Base-by-base conservation (phyloP, 2,797 vertebrate species). In the Manis crassicaudata region DNA sequence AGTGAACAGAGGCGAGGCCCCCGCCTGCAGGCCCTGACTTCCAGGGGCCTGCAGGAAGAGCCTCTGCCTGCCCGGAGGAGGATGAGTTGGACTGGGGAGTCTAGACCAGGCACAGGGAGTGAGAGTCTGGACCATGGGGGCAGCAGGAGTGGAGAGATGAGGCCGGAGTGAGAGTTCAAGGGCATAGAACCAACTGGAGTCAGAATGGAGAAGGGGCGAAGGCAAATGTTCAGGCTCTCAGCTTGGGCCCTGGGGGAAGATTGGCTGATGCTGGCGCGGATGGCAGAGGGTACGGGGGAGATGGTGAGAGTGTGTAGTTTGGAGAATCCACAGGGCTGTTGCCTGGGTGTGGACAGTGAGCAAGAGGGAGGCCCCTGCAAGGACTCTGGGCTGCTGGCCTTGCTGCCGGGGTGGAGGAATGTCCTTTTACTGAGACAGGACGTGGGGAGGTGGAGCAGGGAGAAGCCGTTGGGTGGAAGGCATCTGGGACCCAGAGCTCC, bases 301-400 rank as follows among this genome's bases (percentile, higher is more conserved):
- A 29, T 32, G 21, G 18, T 0, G 5, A 23, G 32, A 10, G 50
- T 0, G 2, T 2, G 5, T 7, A 3, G n/a, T 62, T 0, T 27
- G 60, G 50, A 35, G 32, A 40, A 17, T 1, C 62, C 92, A 7
- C 18, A 10, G 68, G 46, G 21, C 40, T 37, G 2, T 12, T 4
- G 79, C 40, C 72, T 1, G 6, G 43, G 18, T 32, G 7, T 13
- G 76, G 12, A 6, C 43, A 2, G 11, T 2, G 27, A 50, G 43
- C 75, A n/a, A 23, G 32, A 40, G 18, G 7, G 37, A 35, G 27
- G 73, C 0, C 37, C 23, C 56, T 6, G 18, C 40, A 2, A 2
- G 2, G 29, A 21, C n/a, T 6, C 60, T 6, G 5, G 14, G n/a
- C n/a, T 75, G 77, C 58, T 54, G n/a, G 20, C 8, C 5, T 35